A percentile compares a stretch with the other conserved stretches of the same genome.
phyloP scores from a whole-genome alignment of 2,113 vertebrate species.

The Limnothrissa miodon region DNA sequence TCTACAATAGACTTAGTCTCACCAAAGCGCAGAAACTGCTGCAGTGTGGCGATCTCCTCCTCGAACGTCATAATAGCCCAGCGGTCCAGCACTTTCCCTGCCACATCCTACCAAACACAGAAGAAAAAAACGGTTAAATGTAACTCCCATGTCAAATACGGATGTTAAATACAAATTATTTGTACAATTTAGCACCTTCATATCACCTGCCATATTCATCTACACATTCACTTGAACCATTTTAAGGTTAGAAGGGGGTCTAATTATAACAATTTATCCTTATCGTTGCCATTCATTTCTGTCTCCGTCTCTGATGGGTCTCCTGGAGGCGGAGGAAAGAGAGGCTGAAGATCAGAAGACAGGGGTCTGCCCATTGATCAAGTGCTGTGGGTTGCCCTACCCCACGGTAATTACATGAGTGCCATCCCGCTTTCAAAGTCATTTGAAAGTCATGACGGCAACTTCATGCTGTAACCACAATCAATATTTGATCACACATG shows the following conservation, averaged over 20 bases:
- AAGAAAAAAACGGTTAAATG: background rate
- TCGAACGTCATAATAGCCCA: slow-evolving; percentile 98
- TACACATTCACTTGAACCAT: background rate
- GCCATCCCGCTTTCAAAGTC: slow-evolving; percentile 70
- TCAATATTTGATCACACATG: slow-evolving; percentile 99
- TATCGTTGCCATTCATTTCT: slow-evolving; percentile 76
- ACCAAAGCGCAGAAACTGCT: slow-evolving; percentile 96
- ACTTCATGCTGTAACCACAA: slow-evolving; percentile 87
- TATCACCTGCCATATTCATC: background rate
- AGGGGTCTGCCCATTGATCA: slow-evolving; percentile 78
- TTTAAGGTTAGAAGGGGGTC: slow-evolving; percentile 30
- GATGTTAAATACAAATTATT: background rate
- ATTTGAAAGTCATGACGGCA: slow-evolving; percentile 84
- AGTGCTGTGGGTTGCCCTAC: slow-evolving; percentile 66
- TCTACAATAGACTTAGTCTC: slow-evolving; percentile 98
- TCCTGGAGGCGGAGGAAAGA: slow-evolving; percentile 44
- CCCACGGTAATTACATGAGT: slow-evolving; percentile 86
- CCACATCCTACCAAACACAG: slow-evolving; percentile 80
- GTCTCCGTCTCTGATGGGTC: slow-evolving; percentile 60
- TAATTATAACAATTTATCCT: slow-evolving; percentile 66
- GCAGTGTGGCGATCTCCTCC: slow-evolving; percentile 91
- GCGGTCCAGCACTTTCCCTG: slow-evolving; percentile 93
- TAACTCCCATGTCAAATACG: background rate
- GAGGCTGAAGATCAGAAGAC: slow-evolving; percentile 38
- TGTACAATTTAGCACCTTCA: background rate